phyloP scores from a whole-genome alignment of 2,113 vertebrate genomes.

The Percopsis transmontana region DNA sequence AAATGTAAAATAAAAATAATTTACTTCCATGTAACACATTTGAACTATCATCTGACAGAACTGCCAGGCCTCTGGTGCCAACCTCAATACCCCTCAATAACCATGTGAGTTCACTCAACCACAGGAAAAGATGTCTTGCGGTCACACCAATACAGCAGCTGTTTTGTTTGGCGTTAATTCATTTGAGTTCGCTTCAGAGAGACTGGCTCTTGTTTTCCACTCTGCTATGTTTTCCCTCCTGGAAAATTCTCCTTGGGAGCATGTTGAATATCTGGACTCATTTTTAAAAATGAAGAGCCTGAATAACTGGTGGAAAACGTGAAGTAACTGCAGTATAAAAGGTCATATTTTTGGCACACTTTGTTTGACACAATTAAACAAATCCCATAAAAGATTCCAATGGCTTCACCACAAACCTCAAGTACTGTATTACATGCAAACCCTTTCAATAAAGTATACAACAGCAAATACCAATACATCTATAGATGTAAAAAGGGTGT shows the following conservation, averaged over 20 bases:
- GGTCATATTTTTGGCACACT: not conserved
- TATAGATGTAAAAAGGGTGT: too few species aligned
- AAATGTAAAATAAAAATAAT: not conserved
- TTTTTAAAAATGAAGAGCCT: conserved; percentile 32
- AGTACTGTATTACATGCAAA: conserved; percentile 47
- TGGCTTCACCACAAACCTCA: conserved; percentile 49
- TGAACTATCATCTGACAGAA: not conserved
- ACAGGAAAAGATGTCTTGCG: conserved; percentile 4
- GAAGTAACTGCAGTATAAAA: conserved; percentile 6
- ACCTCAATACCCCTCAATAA: not conserved
- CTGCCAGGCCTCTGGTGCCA: not conserved
- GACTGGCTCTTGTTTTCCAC: not conserved
- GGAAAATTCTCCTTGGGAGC: conserved; percentile 20
- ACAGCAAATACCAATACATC: conserved; percentile 40
- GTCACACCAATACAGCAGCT: conserved; percentile 14
- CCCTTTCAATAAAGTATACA: conserved; percentile 47
- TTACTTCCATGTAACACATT: not conserved
- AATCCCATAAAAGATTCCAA: not conserved
- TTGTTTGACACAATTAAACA: too few species aligned
- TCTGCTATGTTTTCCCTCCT: conserved; percentile 20
- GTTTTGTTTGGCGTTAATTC: not conserved
- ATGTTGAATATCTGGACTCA: conserved; percentile 10
- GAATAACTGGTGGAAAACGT: conserved; percentile 26
- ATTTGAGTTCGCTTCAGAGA: not conserved
- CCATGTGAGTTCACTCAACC: not conserved